Percentiles rank a stretch among this genome's conserved stretches.
These are phyloP conservation scores for Aleiodes leptofemur DNA, from an alignment of 2,888 invertebrate species.

Conservation along the genomic window DNA sequence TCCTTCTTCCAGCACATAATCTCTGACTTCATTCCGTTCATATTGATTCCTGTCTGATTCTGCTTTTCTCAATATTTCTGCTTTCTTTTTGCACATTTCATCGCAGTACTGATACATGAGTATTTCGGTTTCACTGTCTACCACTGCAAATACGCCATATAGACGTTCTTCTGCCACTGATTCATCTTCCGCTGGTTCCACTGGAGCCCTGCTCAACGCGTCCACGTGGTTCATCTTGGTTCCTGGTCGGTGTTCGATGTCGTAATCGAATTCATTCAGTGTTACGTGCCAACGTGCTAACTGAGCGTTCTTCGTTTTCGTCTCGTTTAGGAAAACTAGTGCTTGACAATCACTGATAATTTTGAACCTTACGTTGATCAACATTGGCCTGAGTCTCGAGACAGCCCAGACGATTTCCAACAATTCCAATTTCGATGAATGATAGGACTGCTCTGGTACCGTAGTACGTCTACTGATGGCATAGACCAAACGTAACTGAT, in stretches of 20 bases:
- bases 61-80: neutral
- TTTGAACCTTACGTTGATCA: constrained; percentile 49
- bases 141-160: neutral
- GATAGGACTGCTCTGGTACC: constrained; percentile 49
- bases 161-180: neutral
- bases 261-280: constrained; percentile 50
- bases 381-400: neutral
- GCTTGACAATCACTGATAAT: constrained; percentile 58
- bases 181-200: constrained; percentile 13
- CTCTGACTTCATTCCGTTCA: neutral
- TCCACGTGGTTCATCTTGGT: constrained; percentile 57
- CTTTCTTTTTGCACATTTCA: neutral
- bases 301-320: constrained; percentile 53
- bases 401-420: constrained; percentile 57
- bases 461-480: constrained; percentile 59
- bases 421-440: constrained; percentile 58
- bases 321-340: constrained; percentile 52
- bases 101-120: neutral
- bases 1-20: neutral
- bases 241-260: constrained; percentile 50
- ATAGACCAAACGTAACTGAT: constrained; percentile 37
- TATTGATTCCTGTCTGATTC: neutral
- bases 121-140: neutral
- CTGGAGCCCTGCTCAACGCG: constrained; percentile 55
- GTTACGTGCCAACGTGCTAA: constrained; percentile 48